These are phyloP conservation scores for Isichthys henryi DNA, from an alignment of 2,113 vertebrate species.

Conservation along the genomic window DNA sequence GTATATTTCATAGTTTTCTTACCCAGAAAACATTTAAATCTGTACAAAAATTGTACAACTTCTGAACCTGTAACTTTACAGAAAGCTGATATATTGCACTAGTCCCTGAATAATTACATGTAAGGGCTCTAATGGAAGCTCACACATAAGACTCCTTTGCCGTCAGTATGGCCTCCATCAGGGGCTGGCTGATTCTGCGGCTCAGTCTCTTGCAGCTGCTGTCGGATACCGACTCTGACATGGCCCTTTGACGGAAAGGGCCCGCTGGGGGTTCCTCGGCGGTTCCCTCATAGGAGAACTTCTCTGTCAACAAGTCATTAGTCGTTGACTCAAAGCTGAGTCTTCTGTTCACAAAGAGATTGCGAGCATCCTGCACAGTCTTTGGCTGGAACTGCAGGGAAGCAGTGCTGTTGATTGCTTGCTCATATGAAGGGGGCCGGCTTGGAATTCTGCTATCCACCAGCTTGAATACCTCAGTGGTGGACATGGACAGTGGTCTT, in stretches of 20 bases:
- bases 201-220: constrained; percentile 35
- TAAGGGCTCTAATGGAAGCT: not conserved
- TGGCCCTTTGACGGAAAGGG: constrained; percentile 42
- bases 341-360: constrained; percentile 24
- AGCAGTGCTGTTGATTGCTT: constrained; percentile 53
- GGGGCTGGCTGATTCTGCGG: constrained; percentile 51
- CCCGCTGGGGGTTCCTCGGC: constrained; percentile 28
- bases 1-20: not conserved
- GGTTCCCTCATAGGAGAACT: not conserved
- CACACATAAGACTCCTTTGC: constrained; percentile 75
- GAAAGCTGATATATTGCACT: constrained; percentile 9
- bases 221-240: constrained; percentile 54
- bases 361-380: constrained; percentile 57
- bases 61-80: not conserved
- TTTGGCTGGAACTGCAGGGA: constrained; percentile 30
- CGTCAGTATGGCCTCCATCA: constrained; percentile 56
- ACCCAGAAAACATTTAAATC: not conserved
- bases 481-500: constrained; percentile 43
- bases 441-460: constrained; percentile 58
- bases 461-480: constrained; percentile 58
- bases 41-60: constrained; percentile 9
- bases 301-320: constrained; percentile 14
- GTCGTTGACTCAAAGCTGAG: constrained; percentile 23
- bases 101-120: not conserved
- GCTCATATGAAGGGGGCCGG: constrained; percentile 66